Evolutionary conservation across 2,113 vertebrate species (phyloP).

Genomic region (Dermatemys mawii): DNA sequence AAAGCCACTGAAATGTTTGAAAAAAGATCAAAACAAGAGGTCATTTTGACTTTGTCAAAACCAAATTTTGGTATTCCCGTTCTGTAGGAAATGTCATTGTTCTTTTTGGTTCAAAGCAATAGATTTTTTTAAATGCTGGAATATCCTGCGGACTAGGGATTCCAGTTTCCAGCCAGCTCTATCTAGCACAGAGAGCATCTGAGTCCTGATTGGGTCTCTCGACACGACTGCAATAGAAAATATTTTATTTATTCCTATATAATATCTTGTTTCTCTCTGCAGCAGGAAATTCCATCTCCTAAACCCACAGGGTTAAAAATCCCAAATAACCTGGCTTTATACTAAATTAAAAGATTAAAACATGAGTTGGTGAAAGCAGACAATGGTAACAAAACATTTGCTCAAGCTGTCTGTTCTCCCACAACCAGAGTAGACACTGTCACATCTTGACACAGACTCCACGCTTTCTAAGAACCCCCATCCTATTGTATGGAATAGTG

Average conservation of each 20-base stretch:
- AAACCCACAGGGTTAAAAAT: not conserved
- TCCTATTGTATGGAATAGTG: accelerated
- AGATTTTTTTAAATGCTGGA: not conserved
- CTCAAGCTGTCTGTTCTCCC: not conserved
- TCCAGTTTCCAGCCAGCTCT: not conserved
- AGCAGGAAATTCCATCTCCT: not conserved
- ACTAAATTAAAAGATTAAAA: slow-evolving; percentile 10
- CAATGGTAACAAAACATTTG: not conserved
- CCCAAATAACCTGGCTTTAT: not conserved
- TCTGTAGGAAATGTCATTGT: not conserved
- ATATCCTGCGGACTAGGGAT: not conserved
- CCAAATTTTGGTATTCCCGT: not conserved
- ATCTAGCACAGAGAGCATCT: not conserved
- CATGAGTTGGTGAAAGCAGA: not conserved
- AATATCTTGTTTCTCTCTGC: not conserved
- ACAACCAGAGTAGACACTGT: not conserved
- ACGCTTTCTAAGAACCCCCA: not conserved
- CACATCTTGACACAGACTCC: not conserved
- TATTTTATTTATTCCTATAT: too few relatives aligned
- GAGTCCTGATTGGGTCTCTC: not conserved
- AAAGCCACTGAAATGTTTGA: not conserved
- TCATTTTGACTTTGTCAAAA: not conserved
- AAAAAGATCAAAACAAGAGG: not conserved
- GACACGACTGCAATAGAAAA: not conserved
- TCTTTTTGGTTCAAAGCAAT: not conserved